Conservation (phyloP, 2,113 vertebrate genomes). For the Melanotaenia duboulayi region DNA sequence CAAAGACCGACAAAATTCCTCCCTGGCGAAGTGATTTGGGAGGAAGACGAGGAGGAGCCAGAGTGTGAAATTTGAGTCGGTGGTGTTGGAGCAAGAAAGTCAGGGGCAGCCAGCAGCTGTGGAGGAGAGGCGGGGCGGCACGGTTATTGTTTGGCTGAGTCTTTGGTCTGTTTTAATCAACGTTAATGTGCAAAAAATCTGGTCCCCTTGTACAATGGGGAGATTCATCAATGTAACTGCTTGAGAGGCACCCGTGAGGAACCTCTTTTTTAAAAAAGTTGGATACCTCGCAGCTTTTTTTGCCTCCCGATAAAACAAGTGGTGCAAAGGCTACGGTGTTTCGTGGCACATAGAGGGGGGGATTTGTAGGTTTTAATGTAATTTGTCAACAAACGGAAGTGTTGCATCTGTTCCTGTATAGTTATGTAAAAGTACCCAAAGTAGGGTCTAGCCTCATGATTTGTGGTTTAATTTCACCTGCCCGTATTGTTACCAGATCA, state of each 20-base stretch:
- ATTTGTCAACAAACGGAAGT: no score
- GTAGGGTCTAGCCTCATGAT: no score
- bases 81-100: conserved; percentile 66
- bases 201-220: no score
- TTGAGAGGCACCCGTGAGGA: neutral
- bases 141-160: neutral
- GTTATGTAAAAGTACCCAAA: no score
- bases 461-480: neutral
- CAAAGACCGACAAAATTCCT: conserved; percentile 81
- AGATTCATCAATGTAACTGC: neutral
- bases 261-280: conserved; percentile 9
- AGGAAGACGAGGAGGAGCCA: conserved; percentile 85
- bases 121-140: conserved; percentile 20
- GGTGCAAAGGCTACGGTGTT: neutral
- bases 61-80: conserved; percentile 80
- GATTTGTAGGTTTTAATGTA: no score
- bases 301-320: neutral
- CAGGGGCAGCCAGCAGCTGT: conserved; percentile 63
- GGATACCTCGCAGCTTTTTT: neutral
- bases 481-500: no score
- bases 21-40: conserved; percentile 65
- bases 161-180: neutral
- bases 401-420: no score
- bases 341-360: no score
- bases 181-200: no score